These are phyloP conservation scores for Perdix hodgsoniae DNA, from an alignment of 2,797 vertebrate species.

Conservation along the genomic window DNA sequence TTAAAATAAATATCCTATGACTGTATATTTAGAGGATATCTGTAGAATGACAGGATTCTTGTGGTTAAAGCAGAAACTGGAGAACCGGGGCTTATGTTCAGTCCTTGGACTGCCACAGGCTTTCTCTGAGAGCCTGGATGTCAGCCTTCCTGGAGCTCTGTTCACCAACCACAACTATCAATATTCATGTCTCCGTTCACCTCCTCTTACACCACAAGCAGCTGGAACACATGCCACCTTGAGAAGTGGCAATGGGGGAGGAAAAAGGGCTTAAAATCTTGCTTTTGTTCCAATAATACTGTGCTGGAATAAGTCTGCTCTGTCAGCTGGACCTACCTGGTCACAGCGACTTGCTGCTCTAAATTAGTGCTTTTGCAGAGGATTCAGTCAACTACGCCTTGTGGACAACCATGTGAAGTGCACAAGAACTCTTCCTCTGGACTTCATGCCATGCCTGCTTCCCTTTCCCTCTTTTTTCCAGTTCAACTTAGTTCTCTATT, in stretches of 20 bases:
- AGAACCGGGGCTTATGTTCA: not conserved
- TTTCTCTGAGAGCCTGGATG: not conserved
- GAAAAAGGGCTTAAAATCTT: not conserved
- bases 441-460: not conserved
- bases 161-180: not conserved
- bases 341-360: not conserved
- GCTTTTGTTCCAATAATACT: not conserved
- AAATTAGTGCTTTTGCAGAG: not conserved
- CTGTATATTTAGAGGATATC: not conserved
- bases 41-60: constrained; percentile 29
- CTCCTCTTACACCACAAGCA: not conserved
- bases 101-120: not conserved
- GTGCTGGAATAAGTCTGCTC: not conserved
- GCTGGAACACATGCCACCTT: not conserved
- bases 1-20: constrained; percentile 32
- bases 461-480: not conserved
- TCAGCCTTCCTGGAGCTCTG: not conserved
- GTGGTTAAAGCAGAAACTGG: constrained; percentile 7
- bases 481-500: not conserved
- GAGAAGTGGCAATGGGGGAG: not conserved
- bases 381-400: not conserved
- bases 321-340: not conserved
- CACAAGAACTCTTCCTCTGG: not conserved
- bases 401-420: not conserved
- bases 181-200: not conserved